Percentiles rank a stretch among this genome's conserved stretches.
These are phyloP conservation scores for Lanistes nyassanus DNA, from an alignment of 1,140 invertebrate genomes.

Conservation along the genomic window DNA sequence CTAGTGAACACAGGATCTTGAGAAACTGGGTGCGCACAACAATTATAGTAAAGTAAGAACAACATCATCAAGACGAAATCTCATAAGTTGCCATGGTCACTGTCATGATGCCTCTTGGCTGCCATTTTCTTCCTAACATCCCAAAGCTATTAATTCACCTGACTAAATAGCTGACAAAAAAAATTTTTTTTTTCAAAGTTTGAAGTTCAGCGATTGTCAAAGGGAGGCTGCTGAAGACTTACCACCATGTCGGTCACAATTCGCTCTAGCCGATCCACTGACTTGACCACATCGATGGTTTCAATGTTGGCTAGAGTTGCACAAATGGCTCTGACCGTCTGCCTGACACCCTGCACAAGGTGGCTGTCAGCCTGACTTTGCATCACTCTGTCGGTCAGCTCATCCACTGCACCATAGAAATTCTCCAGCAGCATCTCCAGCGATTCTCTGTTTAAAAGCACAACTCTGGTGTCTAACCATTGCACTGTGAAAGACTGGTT, in stretches of 20 bases:
- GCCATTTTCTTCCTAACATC: too few relatives aligned
- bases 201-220: background rate
- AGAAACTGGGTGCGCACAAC: too few relatives aligned
- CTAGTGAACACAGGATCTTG: too few relatives aligned
- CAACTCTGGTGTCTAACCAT: too few relatives aligned
- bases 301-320: conserved; percentile 87
- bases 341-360: conserved; percentile 57
- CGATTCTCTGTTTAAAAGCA: conserved; percentile 44
- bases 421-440: conserved; percentile 66
- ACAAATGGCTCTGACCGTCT: conserved; percentile 92
- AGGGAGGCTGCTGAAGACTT: conserved; percentile 11
- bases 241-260: conserved; percentile 41
- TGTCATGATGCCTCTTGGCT: too few relatives aligned
- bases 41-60: too few relatives aligned
- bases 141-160: too few relatives aligned
- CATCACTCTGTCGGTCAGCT: conserved; percentile 48
- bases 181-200: too few relatives aligned
- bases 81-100: too few relatives aligned
- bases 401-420: conserved; percentile 65
- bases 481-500: too few relatives aligned
- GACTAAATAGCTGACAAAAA: too few relatives aligned
- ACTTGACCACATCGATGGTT: conserved; percentile 70
- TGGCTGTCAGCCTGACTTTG: background rate
- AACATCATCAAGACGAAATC: too few relatives aligned
- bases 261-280: conserved; percentile 46